phyloP scores from a whole-genome alignment of 2,113 vertebrate species.

The Crotalus helleri region DNA sequence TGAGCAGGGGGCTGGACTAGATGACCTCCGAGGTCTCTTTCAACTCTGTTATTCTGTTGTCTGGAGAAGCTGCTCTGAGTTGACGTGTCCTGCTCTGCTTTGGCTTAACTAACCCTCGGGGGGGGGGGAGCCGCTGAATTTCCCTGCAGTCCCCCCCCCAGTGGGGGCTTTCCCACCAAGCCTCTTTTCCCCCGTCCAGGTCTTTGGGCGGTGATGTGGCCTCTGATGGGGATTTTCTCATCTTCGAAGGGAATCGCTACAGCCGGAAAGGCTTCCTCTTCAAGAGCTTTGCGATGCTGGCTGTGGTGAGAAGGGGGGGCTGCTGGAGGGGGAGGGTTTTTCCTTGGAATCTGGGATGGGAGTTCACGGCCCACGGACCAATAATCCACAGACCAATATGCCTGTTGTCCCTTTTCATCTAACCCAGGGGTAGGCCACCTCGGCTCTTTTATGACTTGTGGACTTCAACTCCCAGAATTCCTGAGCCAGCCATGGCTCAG shows the following conservation, averaged over 20 bases:
- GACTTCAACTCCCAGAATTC: too few species aligned
- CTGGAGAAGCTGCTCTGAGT: background rate
- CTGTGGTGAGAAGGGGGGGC: slow-evolving; percentile 78
- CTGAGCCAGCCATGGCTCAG: too few species aligned
- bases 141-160: background rate
- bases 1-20: background rate
- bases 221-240: slow-evolving; percentile 93
- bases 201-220: slow-evolving; percentile 91
- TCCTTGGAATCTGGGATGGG: background rate
- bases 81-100: background rate
- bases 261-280: slow-evolving; percentile 96
- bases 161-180: background rate
- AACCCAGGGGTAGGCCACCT: too few species aligned
- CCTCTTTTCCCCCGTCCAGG: slow-evolving; percentile 58
- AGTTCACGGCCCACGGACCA: too few species aligned
- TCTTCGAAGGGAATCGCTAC: slow-evolving; percentile 95
- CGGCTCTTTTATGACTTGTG: too few species aligned
- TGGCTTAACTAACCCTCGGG: fast-evolving
- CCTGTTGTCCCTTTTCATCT: background rate
- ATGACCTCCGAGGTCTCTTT: background rate
- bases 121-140: too few species aligned
- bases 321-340: too few species aligned
- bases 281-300: slow-evolving; percentile 97
- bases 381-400: background rate
- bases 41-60: too few species aligned